Percentiles rank a stretch among this genome's conserved stretches.
These are phyloP conservation scores for Periophthalmus modestus DNA, from an alignment of 2,113 vertebrate genomes.

Conservation along the genomic window DNA sequence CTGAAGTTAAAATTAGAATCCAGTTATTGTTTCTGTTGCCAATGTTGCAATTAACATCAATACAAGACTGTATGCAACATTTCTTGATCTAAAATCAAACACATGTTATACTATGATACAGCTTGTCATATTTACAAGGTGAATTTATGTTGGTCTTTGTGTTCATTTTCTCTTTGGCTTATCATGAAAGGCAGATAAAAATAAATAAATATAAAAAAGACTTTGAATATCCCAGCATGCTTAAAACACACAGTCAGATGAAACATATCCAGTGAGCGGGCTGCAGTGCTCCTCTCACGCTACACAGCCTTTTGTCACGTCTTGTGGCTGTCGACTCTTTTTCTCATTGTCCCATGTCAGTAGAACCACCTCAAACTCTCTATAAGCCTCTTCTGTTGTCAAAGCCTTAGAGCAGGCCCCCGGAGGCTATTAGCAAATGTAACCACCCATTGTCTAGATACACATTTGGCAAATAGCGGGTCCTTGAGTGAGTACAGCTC, in stretches of 20 bases:
- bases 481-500: slow-evolving; percentile 48
- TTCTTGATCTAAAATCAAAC: neutral
- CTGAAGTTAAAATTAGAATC: neutral
- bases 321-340: slow-evolving; percentile 54
- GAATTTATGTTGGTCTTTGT: neutral
- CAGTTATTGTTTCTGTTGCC: neutral
- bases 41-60: neutral
- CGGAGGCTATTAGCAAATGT: slow-evolving; percentile 56
- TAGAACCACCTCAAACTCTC: slow-evolving; percentile 49
- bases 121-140: neutral
- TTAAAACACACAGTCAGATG: slow-evolving; percentile 29
- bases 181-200: slow-evolving; percentile 5
- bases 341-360: slow-evolving; percentile 41
- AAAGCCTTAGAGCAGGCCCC: slow-evolving; percentile 35
- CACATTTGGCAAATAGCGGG: slow-evolving; percentile 55
- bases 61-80: neutral
- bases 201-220: neutral
- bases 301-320: slow-evolving; percentile 62
- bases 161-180: neutral
- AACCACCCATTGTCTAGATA: slow-evolving; percentile 62
- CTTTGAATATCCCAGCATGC: slow-evolving; percentile 5
- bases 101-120: neutral
- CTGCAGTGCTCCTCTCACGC: slow-evolving; percentile 54
- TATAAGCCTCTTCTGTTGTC: slow-evolving; percentile 42
- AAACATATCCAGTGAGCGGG: slow-evolving; percentile 42